Percentiles rank a stretch among this genome's conserved stretches.
These are phyloP conservation scores for Xanthorhoe designata DNA, from an alignment of 2,888 invertebrate species.

Conservation along the genomic window DNA sequence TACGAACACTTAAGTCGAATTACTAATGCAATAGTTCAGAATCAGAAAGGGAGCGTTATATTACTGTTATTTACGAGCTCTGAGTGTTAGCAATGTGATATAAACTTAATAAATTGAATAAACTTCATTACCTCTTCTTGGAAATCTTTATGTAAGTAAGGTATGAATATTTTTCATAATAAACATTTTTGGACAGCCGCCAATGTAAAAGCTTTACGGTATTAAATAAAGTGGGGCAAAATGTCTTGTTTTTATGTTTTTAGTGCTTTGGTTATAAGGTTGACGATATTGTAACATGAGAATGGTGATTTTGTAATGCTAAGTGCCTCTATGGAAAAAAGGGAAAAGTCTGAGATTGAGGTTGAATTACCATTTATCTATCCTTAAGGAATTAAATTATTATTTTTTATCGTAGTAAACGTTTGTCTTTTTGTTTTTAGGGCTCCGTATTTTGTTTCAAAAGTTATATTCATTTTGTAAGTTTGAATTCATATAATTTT, in stretches of 20 bases:
- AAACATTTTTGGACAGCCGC: constrained; percentile 12
- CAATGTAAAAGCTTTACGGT: constrained; percentile 6
- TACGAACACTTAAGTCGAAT: constrained; percentile 43
- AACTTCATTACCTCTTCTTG: background rate
- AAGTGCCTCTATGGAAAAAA: no score
- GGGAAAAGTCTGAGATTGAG: no score
- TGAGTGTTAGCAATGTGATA: constrained; percentile 28
- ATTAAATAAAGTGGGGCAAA: background rate
- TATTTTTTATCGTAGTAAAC: no score
- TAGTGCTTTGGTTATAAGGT: background rate
- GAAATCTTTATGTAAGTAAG: constrained; percentile 6
- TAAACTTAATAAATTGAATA: constrained; percentile 20
- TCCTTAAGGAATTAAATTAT: no score
- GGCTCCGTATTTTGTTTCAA: no score
- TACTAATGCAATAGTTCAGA: constrained; percentile 52
- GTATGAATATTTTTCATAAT: constrained; percentile 11
- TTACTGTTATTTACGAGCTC: constrained; percentile 32
- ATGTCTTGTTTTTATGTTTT: background rate
- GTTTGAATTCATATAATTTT: no score
- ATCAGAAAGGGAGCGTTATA: constrained; percentile 40
- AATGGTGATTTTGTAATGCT: background rate
- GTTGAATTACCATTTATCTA: no score
- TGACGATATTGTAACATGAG: background rate
- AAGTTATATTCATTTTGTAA: no score
- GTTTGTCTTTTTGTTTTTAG: no score